Conservation (phyloP, 2,888 invertebrate genomes). For the Leucoptera coffeella region DNA sequence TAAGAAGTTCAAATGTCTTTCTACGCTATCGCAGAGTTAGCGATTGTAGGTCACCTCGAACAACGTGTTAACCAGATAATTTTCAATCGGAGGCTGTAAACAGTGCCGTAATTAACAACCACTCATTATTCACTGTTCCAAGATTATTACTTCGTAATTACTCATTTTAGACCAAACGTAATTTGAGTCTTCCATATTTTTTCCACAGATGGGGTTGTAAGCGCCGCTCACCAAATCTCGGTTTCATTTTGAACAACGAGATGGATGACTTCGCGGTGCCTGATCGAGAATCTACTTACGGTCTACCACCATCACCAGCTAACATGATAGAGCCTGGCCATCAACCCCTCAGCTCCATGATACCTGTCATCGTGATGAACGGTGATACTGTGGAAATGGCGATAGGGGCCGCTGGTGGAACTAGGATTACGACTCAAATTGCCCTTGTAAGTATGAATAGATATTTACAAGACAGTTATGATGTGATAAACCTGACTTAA, state of each 20-base stretch:
- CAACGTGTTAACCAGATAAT: too few relatives aligned
- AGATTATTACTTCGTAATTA: too few relatives aligned
- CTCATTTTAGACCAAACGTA: too few relatives aligned
- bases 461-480: too few relatives aligned
- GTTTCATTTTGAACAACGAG: conserved; percentile 79
- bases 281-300: conserved; percentile 57
- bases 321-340: conserved; percentile 81
- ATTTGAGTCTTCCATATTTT: too few relatives aligned
- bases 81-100: too few relatives aligned
- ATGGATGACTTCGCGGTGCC: conserved; percentile 88
- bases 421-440: conserved; percentile 25
- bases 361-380: conserved; percentile 72
- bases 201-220: conserved; percentile 65
- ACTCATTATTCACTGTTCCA: too few relatives aligned
- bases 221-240: conserved; percentile 66
- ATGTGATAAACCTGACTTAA: too few relatives aligned
- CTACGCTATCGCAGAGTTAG: too few relatives aligned
- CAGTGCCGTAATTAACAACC: too few relatives aligned
- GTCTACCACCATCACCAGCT: conserved; percentile 72
- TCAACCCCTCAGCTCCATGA: conserved; percentile 87
- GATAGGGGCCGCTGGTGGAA: conserved; percentile 83
- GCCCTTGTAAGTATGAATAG: conserved; percentile 62
- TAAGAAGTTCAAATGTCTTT: too few relatives aligned
- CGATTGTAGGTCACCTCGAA: too few relatives aligned
- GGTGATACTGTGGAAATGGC: conserved; percentile 56